These are phyloP conservation scores for Ophion costatus DNA, from an alignment of 2,888 invertebrate genomes.

Conservation along the genomic window DNA sequence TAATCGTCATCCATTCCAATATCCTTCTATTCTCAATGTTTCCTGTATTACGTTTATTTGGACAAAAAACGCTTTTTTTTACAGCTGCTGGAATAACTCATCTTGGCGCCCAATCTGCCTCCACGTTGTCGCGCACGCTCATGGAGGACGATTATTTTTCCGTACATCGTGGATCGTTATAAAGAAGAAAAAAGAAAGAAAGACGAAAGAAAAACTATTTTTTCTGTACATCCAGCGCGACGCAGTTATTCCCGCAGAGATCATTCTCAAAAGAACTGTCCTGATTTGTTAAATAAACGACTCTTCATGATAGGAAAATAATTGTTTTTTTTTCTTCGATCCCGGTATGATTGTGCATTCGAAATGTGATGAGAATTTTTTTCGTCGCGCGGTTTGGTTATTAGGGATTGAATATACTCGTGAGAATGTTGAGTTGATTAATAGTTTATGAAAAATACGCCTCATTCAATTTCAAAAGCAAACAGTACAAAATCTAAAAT, in stretches of 20 bases:
- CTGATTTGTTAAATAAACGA: slow-evolving; percentile 75
- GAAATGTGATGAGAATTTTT: background rate
- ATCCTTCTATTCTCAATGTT: background rate
- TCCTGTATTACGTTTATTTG: background rate
- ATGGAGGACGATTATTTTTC: slow-evolving; percentile 43
- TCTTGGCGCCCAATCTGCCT: slow-evolving; percentile 43
- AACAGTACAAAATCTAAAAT: too few relatives aligned
- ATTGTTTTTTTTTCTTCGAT: background rate
- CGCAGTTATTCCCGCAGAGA: slow-evolving; percentile 69
- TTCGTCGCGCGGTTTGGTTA: background rate
- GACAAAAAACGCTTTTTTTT: slow-evolving; percentile 47
- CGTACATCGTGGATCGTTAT: slow-evolving; percentile 51
- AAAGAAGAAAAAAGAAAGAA: background rate
- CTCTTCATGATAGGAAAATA: slow-evolving; percentile 69
- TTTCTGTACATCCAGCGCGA: slow-evolving; percentile 45
- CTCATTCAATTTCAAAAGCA: too few relatives aligned
- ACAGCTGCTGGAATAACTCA: slow-evolving; percentile 69
- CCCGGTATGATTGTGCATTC: background rate
- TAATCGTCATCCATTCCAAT: background rate
- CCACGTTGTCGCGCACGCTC: slow-evolving; percentile 20
- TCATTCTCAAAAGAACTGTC: slow-evolving; percentile 70
- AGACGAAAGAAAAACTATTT: slow-evolving; percentile 30
- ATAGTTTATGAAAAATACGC: too few relatives aligned
- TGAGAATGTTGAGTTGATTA: too few relatives aligned
- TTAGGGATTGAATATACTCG: too few relatives aligned